These are phyloP conservation scores for Laticauda laticaudata DNA, from an alignment of 2,113 vertebrate species.

Conservation along the genomic window DNA sequence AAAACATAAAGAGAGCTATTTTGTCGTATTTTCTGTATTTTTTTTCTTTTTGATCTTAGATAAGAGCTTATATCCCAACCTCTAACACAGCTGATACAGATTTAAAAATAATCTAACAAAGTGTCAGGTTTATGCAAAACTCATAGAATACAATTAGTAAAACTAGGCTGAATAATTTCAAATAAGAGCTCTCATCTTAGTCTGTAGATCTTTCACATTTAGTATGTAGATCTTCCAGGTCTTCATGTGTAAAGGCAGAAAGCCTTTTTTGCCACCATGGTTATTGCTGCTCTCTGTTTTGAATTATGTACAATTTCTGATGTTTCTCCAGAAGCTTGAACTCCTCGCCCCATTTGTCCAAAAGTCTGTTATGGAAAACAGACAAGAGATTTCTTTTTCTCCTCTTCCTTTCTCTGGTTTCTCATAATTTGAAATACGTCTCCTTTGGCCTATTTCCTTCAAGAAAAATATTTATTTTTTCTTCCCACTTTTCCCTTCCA, in stretches of 20 bases:
- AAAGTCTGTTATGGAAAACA: neutral
- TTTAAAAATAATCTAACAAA: neutral
- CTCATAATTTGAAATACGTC: neutral
- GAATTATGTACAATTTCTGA: neutral
- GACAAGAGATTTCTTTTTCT: neutral
- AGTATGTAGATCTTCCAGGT: neutral
- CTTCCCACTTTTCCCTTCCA: accelerated
- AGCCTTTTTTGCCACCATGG: neutral
- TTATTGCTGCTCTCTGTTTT: neutral
- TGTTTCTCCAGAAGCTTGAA: neutral
- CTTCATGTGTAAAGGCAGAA: neutral
- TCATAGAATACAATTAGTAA: neutral
- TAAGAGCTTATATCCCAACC: neutral
- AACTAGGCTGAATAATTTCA: neutral
- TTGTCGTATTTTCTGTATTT: neutral
- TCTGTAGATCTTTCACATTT: neutral
- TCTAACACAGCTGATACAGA: neutral
- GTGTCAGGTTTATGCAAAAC: neutral
- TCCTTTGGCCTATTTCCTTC: neutral
- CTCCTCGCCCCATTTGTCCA: neutral
- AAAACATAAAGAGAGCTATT: neutral
- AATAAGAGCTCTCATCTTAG: neutral
- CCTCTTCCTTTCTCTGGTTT: neutral
- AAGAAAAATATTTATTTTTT: neutral
- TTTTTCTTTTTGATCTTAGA: neutral